Conservation (phyloP, 2,113 vertebrate species). For the Panthera uncia region DNA sequence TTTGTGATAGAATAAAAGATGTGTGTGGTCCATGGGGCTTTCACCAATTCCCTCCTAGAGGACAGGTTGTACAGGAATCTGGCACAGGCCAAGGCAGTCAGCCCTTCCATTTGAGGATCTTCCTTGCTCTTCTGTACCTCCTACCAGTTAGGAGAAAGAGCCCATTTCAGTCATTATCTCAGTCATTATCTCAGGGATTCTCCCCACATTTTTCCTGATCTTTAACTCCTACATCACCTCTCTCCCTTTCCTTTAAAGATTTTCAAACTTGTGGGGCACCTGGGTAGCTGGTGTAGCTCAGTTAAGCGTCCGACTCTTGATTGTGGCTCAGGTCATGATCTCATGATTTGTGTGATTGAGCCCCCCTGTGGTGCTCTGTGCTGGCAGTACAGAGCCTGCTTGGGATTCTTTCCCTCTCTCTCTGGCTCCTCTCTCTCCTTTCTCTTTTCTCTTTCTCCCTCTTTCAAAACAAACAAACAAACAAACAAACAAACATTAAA, state of each 20-base stretch:
- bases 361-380: no score
- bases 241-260: not conserved
- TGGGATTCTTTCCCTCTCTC: no score
- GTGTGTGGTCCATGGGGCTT: not conserved
- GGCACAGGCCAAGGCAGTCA: not conserved
- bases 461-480: no score
- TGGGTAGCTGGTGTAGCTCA: no score
- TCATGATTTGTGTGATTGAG: no score
- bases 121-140: not conserved
- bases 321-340: no score
- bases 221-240: not conserved
- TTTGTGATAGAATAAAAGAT: slow-evolving; percentile 8
- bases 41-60: not conserved
- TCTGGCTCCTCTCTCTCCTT: no score
- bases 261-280: not conserved
- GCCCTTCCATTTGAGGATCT: not conserved
- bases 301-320: no score
- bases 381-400: no score
- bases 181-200: not conserved
- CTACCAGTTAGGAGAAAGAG: not conserved
- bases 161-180: not conserved
- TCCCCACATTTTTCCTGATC: not conserved
- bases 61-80: not conserved
- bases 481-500: not conserved
- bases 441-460: no score